Conservation (phyloP, 1,140 invertebrate genomes). For the Panagrolaimus sp. region DNA sequence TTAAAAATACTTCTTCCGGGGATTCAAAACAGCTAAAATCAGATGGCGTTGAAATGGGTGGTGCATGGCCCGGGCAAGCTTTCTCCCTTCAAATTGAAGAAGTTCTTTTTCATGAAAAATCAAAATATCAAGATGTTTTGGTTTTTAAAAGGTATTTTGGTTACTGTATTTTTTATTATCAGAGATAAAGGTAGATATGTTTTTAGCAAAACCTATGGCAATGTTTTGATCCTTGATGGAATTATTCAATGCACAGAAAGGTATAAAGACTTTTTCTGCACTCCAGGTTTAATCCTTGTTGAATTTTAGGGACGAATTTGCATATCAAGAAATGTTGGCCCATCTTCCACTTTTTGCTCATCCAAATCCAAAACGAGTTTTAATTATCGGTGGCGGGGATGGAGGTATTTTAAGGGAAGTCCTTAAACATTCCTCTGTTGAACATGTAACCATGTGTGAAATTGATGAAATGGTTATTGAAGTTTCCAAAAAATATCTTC, state of each 20-base stretch:
- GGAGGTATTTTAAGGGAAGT: conserved; percentile 91
- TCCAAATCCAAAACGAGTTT: conserved; percentile 76
- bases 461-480: conserved; percentile 86
- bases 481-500: conserved; percentile 80
- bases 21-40: conserved; percentile 55
- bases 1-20: conserved; percentile 30
- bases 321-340: conserved; percentile 96
- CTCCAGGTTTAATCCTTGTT: no score
- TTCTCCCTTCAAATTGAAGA: conserved; percentile 82
- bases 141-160: conserved; percentile 77
- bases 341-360: conserved; percentile 86
- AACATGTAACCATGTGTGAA: conserved; percentile 83
- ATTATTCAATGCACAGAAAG: conserved; percentile 91
- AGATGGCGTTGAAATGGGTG: conserved; percentile 66
- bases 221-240: conserved; percentile 82
- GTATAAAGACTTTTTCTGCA: conserved; percentile 96
- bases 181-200: not conserved
- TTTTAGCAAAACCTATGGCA: conserved; percentile 77
- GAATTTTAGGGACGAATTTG: not conserved
- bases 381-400: conserved; percentile 95
- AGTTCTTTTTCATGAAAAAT: conserved; percentile 75
- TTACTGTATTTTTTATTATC: conserved; percentile 29
- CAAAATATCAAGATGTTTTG: conserved; percentile 80
- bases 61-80: conserved; percentile 82
- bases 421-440: conserved; percentile 80